Evolutionary conservation across 2,888 invertebrate species (phyloP).

Genomic region (Coenonympha glycerion): DNA sequence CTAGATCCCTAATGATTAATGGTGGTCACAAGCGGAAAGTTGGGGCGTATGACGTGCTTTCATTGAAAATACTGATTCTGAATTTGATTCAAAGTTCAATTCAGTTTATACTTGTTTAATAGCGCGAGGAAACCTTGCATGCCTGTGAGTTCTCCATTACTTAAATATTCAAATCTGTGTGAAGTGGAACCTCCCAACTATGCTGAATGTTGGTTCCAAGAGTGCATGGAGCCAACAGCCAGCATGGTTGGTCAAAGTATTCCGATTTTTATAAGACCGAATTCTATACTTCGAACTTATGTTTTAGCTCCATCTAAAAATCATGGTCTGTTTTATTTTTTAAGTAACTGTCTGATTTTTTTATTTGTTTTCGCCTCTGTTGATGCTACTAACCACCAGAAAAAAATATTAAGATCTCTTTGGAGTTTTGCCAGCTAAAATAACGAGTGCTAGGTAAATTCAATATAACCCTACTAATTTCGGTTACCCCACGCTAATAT

Average conservation of each 20-base stretch:
- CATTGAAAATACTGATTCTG: not conserved
- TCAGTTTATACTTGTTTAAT: too few relatives aligned
- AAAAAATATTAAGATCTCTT: constrained; percentile 19
- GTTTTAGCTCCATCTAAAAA: too few relatives aligned
- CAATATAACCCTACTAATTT: constrained; percentile 23
- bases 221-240: too few relatives aligned
- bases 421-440: constrained; percentile 27
- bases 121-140: too few relatives aligned
- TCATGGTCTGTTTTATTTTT: not conserved
- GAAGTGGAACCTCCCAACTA: too few relatives aligned
- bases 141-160: too few relatives aligned
- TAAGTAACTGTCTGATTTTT: not conserved
- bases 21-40: constrained; percentile 7
- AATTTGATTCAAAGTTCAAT: too few relatives aligned
- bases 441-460: constrained; percentile 24
- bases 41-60: constrained; percentile 11
- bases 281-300: too few relatives aligned
- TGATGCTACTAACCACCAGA: constrained; percentile 14
- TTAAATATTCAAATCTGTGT: too few relatives aligned
- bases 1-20: constrained; percentile 23
- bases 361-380: not conserved
- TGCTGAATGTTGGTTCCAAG: too few relatives aligned
- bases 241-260: too few relatives aligned
- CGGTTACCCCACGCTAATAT: constrained; percentile 19
- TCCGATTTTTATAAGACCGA: too few relatives aligned